These are phyloP conservation scores for Zonitis immaculata DNA, from an alignment of 2,888 invertebrate genomes.

Conservation along the genomic window DNA sequence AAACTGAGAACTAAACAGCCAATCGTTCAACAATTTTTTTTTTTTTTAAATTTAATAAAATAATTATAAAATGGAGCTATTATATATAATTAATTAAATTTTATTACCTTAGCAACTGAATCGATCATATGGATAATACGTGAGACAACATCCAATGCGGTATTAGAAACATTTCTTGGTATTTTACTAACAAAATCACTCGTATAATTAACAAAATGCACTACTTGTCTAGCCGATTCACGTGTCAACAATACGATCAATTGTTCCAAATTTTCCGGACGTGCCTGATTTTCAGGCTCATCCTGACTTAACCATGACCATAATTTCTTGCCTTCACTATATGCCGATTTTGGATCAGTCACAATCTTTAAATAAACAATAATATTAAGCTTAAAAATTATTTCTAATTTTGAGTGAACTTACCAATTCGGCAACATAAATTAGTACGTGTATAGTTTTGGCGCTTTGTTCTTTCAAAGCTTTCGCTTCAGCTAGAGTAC, in stretches of 20 bases:
- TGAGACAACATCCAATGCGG: constrained; percentile 43
- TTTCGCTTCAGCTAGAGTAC: constrained; percentile 74
- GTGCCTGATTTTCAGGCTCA: constrained; percentile 81
- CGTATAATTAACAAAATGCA: constrained; percentile 73
- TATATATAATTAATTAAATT: too few species aligned
- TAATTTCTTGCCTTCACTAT: constrained; percentile 67
- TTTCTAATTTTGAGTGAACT: too few species aligned
- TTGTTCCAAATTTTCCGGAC: constrained; percentile 74
- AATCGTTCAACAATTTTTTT: too few species aligned
- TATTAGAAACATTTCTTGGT: constrained; percentile 48
- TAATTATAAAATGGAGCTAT: too few species aligned
- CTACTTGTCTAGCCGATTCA: constrained; percentile 72
- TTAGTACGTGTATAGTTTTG: constrained; percentile 69
- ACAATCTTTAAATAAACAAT: constrained; percentile 56
- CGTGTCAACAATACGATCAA: constrained; percentile 68
- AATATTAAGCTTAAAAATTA: too few species aligned
- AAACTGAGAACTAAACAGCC: too few species aligned
- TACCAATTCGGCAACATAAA: constrained; percentile 75
- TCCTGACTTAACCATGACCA: constrained; percentile 67
- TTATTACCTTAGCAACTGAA: constrained; percentile 60
- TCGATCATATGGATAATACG: constrained; percentile 59
- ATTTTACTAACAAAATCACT: constrained; percentile 55
- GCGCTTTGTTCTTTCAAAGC: constrained; percentile 73
- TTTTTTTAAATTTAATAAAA: too few species aligned
- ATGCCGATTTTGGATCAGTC: constrained; percentile 71